Percentiles rank a stretch among this genome's conserved stretches.
Evolutionary conservation across 2,888 invertebrate species (phyloP).

Genomic region (Leptura quadrifasciata): DNA sequence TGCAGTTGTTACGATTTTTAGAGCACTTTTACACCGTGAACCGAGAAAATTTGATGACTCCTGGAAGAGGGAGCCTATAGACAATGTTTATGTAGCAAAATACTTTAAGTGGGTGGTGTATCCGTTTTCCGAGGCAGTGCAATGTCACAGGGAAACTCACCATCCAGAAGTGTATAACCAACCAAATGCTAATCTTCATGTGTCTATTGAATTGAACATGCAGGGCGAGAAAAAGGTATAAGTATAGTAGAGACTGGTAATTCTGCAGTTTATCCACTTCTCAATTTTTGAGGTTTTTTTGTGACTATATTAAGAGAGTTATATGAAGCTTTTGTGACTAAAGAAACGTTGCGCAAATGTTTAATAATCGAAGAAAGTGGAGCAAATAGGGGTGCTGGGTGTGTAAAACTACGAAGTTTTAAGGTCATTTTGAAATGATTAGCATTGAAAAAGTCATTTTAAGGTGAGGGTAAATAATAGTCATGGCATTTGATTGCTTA

Average conservation of each 20-base stretch:
- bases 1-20: slow-evolving; percentile 58
- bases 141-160: slow-evolving; percentile 86
- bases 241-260: slow-evolving; percentile 33
- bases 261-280: no score
- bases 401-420: no score
- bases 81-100: slow-evolving; percentile 80
- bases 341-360: no score
- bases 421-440: no score
- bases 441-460: no score
- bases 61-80: slow-evolving; percentile 75
- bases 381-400: no score
- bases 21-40: slow-evolving; percentile 72
- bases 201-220: slow-evolving; percentile 89
- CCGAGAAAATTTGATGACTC: slow-evolving; percentile 79
- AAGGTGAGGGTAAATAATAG: no score
- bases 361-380: no score
- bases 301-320: no score
- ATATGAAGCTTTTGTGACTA: no score
- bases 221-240: slow-evolving; percentile 81
- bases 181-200: slow-evolving; percentile 82
- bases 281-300: no score
- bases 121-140: slow-evolving; percentile 84
- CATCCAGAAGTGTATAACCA: slow-evolving; percentile 88
- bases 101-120: slow-evolving; percentile 79
- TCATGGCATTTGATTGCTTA: no score